These are phyloP conservation scores for Mythimna pallens DNA, from an alignment of 2,888 invertebrate species.

Conservation along the genomic window DNA sequence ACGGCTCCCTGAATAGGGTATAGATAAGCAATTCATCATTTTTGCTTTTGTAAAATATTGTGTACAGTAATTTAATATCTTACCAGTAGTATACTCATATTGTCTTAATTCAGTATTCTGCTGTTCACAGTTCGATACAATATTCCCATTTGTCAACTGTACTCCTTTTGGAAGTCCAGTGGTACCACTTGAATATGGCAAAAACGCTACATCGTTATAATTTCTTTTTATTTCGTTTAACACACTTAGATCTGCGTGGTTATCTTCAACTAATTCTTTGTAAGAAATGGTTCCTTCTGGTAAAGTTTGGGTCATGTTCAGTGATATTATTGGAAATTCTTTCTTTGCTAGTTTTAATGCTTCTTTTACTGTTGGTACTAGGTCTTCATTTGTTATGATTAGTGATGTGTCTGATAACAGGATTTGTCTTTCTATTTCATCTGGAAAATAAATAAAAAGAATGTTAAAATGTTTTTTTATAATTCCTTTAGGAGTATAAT, in stretches of 20 bases:
- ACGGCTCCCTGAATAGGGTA: too few relatives aligned
- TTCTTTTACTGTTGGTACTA: constrained; percentile 83
- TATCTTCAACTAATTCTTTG: constrained; percentile 89
- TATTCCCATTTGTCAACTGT: constrained; percentile 91
- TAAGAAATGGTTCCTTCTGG: constrained; percentile 91
- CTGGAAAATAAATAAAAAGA: constrained; percentile 81
- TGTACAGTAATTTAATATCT: constrained; percentile 17
- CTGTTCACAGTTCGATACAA: constrained; percentile 87
- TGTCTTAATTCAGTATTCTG: constrained; percentile 75
- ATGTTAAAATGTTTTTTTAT: not conserved
- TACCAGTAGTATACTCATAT: constrained; percentile 77
- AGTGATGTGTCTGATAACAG: constrained; percentile 90
- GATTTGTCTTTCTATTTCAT: constrained; percentile 93
- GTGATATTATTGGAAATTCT: constrained; percentile 87
- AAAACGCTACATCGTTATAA: constrained; percentile 90
- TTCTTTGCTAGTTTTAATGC: constrained; percentile 85
- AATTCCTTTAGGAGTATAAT: not conserved
- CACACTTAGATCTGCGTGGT: constrained; percentile 84
- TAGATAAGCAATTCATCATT: too few relatives aligned
- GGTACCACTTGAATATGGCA: constrained; percentile 96
- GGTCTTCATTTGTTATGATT: constrained; percentile 91
- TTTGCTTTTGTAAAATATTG: not conserved
- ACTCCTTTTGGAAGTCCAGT: constrained; percentile 96
- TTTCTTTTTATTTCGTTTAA: constrained; percentile 81
- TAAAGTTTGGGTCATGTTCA: constrained; percentile 69